A percentile compares a stretch with the other conserved stretches of the same genome.
Evolutionary conservation across 1,140 invertebrate genomes (phyloP).

Genomic region (Bursaphelenchus mucronatus): DNA sequence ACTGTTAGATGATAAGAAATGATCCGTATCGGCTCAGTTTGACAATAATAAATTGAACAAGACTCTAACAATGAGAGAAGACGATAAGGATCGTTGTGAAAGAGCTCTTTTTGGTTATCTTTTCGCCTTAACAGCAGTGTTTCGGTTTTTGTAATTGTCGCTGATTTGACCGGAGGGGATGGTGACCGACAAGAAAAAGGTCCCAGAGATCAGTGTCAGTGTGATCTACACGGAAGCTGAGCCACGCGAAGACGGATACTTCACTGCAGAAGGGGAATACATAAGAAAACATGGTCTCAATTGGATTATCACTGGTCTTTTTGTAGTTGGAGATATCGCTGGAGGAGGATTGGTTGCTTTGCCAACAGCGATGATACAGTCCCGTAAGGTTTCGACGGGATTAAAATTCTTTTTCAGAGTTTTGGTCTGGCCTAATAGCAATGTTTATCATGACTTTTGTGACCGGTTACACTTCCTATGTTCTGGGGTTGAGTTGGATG

Average conservation of each 20-base stretch:
- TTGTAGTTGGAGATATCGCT: constrained; percentile 55
- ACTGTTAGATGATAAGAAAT: too few species aligned
- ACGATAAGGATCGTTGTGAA: too few species aligned
- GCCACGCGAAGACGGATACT: constrained; percentile 15
- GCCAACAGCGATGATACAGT: constrained; percentile 55
- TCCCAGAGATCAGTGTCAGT: too few species aligned
- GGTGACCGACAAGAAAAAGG: too few species aligned
- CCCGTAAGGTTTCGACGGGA: constrained; percentile 24
- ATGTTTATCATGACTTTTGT: constrained; percentile 46
- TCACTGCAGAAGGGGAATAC: constrained; percentile 11
- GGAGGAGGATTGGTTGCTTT: constrained; percentile 56
- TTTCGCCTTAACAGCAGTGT: too few species aligned
- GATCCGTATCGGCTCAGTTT: too few species aligned
- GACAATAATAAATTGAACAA: too few species aligned
- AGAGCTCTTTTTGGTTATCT: too few species aligned
- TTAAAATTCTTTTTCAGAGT: constrained; percentile 35
- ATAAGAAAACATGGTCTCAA: constrained; percentile 30
- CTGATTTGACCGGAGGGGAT: too few species aligned
- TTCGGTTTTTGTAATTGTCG: too few species aligned
- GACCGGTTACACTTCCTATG: constrained; percentile 46
- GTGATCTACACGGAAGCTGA: background rate
- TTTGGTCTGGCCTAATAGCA: constrained; percentile 44
- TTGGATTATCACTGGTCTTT: constrained; percentile 52
- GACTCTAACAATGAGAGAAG: too few species aligned
- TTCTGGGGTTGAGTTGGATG: constrained; percentile 69